Evolutionary conservation across 1,140 invertebrate genomes (phyloP).

Genomic region (Tetranychus cinnabarinus): DNA sequence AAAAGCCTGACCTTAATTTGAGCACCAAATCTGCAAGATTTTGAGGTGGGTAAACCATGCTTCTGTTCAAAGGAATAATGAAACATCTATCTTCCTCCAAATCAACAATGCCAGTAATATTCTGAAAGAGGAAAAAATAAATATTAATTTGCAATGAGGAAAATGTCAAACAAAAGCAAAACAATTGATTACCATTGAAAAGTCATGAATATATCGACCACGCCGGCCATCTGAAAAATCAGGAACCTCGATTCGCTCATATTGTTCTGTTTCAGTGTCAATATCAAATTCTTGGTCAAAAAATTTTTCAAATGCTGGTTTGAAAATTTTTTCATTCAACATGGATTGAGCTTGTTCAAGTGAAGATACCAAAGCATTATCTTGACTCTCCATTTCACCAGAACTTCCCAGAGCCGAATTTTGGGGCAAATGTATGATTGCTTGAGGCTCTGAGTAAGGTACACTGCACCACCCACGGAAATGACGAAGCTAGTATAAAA

Average conservation of each 20-base stretch:
- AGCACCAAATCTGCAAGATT: constrained; percentile 48
- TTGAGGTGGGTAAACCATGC: constrained; percentile 40
- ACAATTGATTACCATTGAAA: constrained; percentile 34
- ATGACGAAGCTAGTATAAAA: constrained; percentile 26
- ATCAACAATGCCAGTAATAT: constrained; percentile 62
- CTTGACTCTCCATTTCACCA: not conserved
- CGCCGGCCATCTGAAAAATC: constrained; percentile 46
- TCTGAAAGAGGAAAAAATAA: constrained; percentile 17
- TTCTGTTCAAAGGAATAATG: constrained; percentile 59
- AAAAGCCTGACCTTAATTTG: constrained; percentile 54
- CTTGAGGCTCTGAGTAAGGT: constrained; percentile 26
- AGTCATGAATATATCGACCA: constrained; percentile 69
- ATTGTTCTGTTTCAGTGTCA: not conserved
- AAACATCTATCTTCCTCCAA: constrained; percentile 48
- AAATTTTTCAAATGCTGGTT: not conserved
- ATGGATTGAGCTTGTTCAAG: not conserved
- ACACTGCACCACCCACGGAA: constrained; percentile 41
- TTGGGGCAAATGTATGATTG: not conserved
- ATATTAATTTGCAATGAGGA: not conserved
- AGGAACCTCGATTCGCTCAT: constrained; percentile 42
- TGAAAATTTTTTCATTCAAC: not conserved
- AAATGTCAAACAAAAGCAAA: not conserved
- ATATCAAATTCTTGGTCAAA: not conserved
- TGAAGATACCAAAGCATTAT: not conserved
- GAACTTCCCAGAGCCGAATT: not conserved